A percentile compares a stretch with the other conserved stretches of the same genome.
These are phyloP conservation scores for Sanderia malayensis DNA, from an alignment of 30 jellyfish, hydroid and myxozoan species.

Conservation along the genomic window DNA sequence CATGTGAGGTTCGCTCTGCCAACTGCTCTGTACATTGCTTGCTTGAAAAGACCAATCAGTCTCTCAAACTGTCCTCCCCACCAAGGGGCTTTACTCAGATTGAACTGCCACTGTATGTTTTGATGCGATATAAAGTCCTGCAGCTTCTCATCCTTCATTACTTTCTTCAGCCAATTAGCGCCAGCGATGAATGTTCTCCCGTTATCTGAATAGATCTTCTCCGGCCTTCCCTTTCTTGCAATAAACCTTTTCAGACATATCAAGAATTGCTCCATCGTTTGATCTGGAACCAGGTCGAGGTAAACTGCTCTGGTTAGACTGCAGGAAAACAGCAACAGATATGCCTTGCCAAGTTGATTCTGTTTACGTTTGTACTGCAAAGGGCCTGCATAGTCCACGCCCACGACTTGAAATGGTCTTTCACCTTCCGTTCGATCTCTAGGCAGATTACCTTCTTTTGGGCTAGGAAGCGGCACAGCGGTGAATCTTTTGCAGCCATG, in stretches of 20 bases:
- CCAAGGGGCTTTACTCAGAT: conserved; percentile 63
- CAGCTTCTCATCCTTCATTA: neutral
- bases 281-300: conserved; percentile 45
- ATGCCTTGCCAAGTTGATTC: conserved; percentile 42
- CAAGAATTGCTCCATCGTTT: conserved; percentile 22
- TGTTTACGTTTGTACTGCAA: conserved; percentile 1
- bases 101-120: conserved; percentile 50
- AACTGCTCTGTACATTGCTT: conserved; percentile 29
- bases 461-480: conserved; percentile 24
- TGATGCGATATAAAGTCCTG: neutral
- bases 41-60: conserved; percentile 49
- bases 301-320: conserved; percentile 50
- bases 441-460: conserved; percentile 42
- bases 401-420: conserved; percentile 35
- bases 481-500: conserved; percentile 49
- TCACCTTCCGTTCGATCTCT: conserved; percentile 24
- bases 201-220: conserved; percentile 63
- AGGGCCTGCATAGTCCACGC: conserved; percentile 58
- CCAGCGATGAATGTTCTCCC: conserved; percentile 57
- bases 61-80: conserved; percentile 73
- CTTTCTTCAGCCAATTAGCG: conserved; percentile 6
- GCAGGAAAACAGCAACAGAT: conserved; percentile 48
- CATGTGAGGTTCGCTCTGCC: conserved; percentile 31
- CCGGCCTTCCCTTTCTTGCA: conserved; percentile 66
- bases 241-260: conserved; percentile 46